A percentile compares a stretch with the other conserved stretches of the same genome.
phyloP scores from a whole-genome alignment of 2,113 vertebrate species.

The Clarias gariepinus region DNA sequence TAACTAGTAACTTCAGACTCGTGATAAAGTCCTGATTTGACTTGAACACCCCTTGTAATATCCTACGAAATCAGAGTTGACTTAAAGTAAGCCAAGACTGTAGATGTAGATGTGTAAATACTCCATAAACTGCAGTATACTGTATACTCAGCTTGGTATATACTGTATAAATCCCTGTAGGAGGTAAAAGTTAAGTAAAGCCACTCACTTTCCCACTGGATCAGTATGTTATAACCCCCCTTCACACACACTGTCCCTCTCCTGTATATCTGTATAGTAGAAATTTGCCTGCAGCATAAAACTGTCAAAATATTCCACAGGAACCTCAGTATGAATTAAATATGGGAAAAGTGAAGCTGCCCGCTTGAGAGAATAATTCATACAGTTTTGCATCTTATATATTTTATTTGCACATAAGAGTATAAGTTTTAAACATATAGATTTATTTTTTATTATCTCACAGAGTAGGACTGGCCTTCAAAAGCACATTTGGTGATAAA shows the following conservation, averaged over 20 bases:
- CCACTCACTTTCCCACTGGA: not conserved
- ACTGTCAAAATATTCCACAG: not conserved
- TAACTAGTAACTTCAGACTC: too few species aligned
- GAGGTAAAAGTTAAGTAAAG: not conserved
- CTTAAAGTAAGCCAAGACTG: not conserved
- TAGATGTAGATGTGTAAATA: not conserved
- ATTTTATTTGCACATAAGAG: conserved; percentile 47
- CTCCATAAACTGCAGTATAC: not conserved
- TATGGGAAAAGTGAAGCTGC: not conserved
- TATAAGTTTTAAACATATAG: conserved; percentile 40
- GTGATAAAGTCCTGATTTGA: too few species aligned
- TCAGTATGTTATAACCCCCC: not conserved
- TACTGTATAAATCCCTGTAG: not conserved
- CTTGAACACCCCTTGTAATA: too few species aligned
- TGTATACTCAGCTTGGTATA: too few species aligned
- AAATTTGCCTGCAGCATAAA: not conserved
- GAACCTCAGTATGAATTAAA: conserved; percentile 29
- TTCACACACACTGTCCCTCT: not conserved
- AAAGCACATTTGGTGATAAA: conserved; percentile 58
- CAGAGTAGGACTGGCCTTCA: conserved; percentile 50
- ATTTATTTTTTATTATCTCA: conserved; percentile 35
- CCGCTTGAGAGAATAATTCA: conserved; percentile 7
- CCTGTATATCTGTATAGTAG: not conserved
- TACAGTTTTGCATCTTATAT: not conserved
- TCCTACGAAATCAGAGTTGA: not conserved